A percentile compares a stretch with the other conserved stretches of the same genome.
These are phyloP conservation scores for Heterodera carotae DNA, from an alignment of 1,140 invertebrate genomes.

Conservation along the genomic window DNA sequence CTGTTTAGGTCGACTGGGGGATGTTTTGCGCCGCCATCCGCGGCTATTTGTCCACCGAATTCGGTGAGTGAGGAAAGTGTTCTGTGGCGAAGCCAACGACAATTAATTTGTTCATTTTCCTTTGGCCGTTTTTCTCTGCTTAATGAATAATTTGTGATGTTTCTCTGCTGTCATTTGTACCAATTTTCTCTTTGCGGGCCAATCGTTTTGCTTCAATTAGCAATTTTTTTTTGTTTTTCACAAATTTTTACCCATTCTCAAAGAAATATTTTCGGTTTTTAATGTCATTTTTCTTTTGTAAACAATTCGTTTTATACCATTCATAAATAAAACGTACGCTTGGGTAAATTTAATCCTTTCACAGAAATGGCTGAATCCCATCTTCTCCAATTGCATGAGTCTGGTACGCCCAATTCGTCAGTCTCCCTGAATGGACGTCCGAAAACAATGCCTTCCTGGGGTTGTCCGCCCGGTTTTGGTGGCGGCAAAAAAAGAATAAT, in stretches of 20 bases:
- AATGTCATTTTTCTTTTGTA: not conserved
- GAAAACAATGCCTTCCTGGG: not conserved
- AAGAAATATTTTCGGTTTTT: not conserved
- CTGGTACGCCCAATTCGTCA: no score
- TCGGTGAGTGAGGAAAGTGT: slow-evolving; percentile 30
- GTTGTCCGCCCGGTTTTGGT: not conserved
- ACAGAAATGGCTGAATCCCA: slow-evolving; percentile 6
- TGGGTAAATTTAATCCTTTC: no score
- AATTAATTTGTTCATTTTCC: not conserved
- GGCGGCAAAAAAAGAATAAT: not conserved
- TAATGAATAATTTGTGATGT: slow-evolving; percentile 1
- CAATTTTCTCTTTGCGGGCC: no score
- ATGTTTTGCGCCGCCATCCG: slow-evolving; percentile 11
- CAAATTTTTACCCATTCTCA: slow-evolving; percentile 6
- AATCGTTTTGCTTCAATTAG: not conserved
- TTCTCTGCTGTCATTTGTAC: not conserved
- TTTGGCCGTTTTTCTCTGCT: not conserved
- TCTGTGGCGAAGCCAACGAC: not conserved
- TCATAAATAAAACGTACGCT: no score
- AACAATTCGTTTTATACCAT: not conserved
- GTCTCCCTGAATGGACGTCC: no score
- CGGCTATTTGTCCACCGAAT: slow-evolving; percentile 1
- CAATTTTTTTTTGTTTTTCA: not conserved
- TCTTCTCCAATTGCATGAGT: not conserved
- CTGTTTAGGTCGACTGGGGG: slow-evolving; percentile 2